Evolutionary conservation across 2,888 invertebrate genomes (phyloP).

Genomic region (Drosophila infuscata): DNA sequence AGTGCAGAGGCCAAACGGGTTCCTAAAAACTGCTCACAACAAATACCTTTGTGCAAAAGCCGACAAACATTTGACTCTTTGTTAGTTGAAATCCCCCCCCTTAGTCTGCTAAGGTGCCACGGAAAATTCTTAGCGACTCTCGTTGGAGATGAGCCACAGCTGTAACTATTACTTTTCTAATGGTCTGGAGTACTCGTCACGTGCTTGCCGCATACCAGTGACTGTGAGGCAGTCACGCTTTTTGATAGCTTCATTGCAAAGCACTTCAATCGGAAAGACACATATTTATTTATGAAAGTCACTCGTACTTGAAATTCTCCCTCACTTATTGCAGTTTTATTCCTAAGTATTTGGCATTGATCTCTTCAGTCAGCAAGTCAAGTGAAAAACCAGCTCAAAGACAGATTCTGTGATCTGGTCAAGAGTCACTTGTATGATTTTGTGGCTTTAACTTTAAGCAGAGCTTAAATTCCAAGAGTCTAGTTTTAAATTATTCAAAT

Average conservation of each 20-base stretch:
- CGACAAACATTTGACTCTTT: conserved; percentile 62
- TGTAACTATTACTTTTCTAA: conserved; percentile 16
- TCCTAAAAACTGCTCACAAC: conserved; percentile 40
- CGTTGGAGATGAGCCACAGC: conserved; percentile 19
- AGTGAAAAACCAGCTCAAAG: conserved; percentile 12
- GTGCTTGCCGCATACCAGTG: conserved; percentile 14
- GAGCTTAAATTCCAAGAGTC: background rate
- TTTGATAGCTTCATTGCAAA: conserved; percentile 34
- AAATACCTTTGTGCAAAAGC: conserved; percentile 65
- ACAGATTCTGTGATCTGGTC: conserved; percentile 13
- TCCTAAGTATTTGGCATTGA: background rate
- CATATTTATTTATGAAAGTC: conserved; percentile 34
- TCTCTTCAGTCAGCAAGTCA: conserved; percentile 9
- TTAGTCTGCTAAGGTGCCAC: conserved; percentile 14
- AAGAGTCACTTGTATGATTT: conserved; percentile 13
- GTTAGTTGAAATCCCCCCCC: conserved; percentile 20
- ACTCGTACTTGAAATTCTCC: conserved; percentile 27
- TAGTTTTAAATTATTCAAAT: background rate
- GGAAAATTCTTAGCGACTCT: conserved; percentile 23
- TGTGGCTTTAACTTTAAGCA: background rate
- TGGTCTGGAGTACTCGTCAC: conserved; percentile 20
- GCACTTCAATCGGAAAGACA: conserved; percentile 22
- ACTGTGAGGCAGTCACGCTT: conserved; percentile 34
- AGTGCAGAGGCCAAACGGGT: conserved; percentile 67
- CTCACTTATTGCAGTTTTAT: conserved; percentile 6